Evolutionary conservation across 30 jellyfish, hydroid and myxozoan genomes (phyloP), one percentile per base, ranked within the genome.

Genomic region (Chironex yamaguchii): DNA sequence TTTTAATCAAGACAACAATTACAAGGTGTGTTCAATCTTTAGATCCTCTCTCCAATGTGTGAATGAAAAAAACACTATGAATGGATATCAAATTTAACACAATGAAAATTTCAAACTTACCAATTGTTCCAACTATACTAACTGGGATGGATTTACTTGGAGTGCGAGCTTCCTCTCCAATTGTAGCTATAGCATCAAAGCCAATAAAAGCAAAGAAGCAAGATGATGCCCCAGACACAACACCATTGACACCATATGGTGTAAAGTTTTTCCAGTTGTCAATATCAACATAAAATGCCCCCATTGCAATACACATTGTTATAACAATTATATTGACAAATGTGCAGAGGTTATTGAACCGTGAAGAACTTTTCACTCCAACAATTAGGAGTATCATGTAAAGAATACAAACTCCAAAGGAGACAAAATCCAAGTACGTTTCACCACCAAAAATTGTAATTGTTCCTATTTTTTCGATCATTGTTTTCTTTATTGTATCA

Each of bases 161-260:
- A 32, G 67, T 85, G 50, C 70, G 65, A 12, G 97, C 97, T 54
- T 91, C 97, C 64, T 91, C 97, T 1, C 96, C 96, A 4, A 85
- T 68, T 66, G 92, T 91, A 12, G 96, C 92, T 26, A 91, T 83
- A 1, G 80, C 96, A 62, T 91, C 97, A 70, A 91, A 91, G 29
- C 97, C 97, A 84, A 91, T 91, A 85, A 91, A 91, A 1, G 97
- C 97, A 70, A 83, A 91, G 62, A 75, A 91, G 49, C 97, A 91
- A 0, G 96, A 85, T 29, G 97, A 91, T 66, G 97, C 97, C 30
- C 97, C 97, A 76, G 84, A 32, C n/a, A 91, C 68, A 24, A 91
- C 71, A 2, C 96, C 92, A 34, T 72, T 30, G 21, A 30, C 90
- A 17, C 97, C 97, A 67, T 14, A 76, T 36, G 97, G 97, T 17